Base-by-base conservation (phyloP, 2,113 vertebrate species). In the cat (Felis catus) region DNA sequence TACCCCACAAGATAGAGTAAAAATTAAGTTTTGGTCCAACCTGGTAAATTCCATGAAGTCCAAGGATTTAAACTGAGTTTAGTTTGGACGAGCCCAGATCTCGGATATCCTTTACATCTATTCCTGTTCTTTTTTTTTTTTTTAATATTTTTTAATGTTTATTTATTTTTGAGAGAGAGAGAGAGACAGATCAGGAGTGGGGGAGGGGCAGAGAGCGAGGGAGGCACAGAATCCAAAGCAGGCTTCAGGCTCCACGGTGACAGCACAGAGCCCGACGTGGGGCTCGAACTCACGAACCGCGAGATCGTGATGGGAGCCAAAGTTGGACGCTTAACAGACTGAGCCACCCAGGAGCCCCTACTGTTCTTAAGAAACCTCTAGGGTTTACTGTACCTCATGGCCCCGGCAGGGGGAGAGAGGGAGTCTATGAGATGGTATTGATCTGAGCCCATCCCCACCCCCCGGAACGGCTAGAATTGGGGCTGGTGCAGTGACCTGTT, bases 1-100 rank as follows among this genome's bases (percentile, higher is more conserved):
- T 23, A 93, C 6, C 55, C 31, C 41, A 73, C n/a, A 89, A 87
- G 31, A 76, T 82, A 71, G 15, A 90, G 76, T 97, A 71, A 92
- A 76, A 90, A 53, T 91, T 88, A 92, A 92, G 76, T 70, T 95
- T 81, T 87, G 73, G 70, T 36, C 21, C 74, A 91, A 45, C 9
- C 68, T n/a, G 31, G 53, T 82, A 82, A 84, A 33, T 53, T 89
- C 15, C 53, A 65, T 81, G 36, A 53, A 83, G 31, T 81, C 31
- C 93, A 92, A 63, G 70, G 51, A 89, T 89, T 61, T 83, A 79
- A 85, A 25, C 29, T 74, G 31, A 95, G 31, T 85, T 89, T 61
- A 36, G 93, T 58, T 96, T 61, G 11, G 3, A 86, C 21, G 29
- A 86, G 3, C n/a, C 90, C 23, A 89, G 39, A 51, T 68, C 74